phyloP scores from a whole-genome alignment of 2,797 vertebrate genomes.

The Delichon dasypus region DNA sequence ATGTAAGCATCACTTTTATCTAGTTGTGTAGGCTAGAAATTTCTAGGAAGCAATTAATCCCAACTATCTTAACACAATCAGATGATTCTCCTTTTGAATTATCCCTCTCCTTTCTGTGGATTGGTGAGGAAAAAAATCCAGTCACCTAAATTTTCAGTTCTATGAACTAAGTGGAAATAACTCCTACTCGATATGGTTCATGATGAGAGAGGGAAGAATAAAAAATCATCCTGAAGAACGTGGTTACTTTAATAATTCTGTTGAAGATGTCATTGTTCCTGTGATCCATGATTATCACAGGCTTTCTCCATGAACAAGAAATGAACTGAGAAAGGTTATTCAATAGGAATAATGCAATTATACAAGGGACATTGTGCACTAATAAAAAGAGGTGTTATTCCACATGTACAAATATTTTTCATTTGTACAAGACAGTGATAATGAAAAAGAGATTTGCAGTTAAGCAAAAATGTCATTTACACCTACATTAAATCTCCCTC shows the following conservation, averaged over 20 bases:
- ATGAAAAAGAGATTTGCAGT: slow-evolving; percentile 13
- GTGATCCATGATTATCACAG: neutral
- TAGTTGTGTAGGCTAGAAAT: neutral
- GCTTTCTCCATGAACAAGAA: neutral
- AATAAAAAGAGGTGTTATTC: neutral
- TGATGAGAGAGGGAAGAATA: neutral
- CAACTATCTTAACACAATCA: neutral
- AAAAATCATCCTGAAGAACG: neutral
- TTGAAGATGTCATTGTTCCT: neutral
- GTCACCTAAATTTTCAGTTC: neutral
- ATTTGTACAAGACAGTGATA: neutral
- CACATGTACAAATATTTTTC: slow-evolving; percentile 11
- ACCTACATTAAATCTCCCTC: neutral
- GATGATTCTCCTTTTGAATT: neutral
- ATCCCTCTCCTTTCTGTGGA: neutral
- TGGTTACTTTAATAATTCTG: neutral
- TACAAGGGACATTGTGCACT: neutral
- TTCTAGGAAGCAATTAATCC: neutral
- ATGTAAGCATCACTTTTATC: neutral
- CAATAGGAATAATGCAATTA: neutral
- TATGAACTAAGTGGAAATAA: neutral
- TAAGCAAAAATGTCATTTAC: slow-evolving; percentile 3
- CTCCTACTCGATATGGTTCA: neutral
- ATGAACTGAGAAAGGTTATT: neutral
- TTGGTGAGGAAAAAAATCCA: neutral